Percentiles rank a stretch among this genome's conserved stretches.
Conservation (phyloP, 2,797 vertebrate genomes). For the Thaleichthys pacificus region DNA sequence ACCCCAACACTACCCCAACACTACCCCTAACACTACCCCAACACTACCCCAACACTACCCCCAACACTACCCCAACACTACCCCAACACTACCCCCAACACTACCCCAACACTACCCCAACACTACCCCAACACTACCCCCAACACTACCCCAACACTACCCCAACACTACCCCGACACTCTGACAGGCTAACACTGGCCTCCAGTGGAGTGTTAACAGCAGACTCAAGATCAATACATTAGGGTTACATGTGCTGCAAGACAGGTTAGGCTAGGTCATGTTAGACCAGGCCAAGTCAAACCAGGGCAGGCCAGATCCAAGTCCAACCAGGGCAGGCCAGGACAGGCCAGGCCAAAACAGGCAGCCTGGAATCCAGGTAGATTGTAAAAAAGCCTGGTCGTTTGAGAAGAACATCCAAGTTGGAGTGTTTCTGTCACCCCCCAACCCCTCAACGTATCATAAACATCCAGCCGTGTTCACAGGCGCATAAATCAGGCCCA, state of each 20-base stretch:
- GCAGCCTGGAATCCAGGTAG: slow-evolving; percentile 6
- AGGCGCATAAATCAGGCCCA: slow-evolving; percentile 75
- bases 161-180: not conserved
- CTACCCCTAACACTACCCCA: too few relatives aligned
- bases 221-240: slow-evolving; percentile 68
- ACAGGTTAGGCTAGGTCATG: too few relatives aligned
- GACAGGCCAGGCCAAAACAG: too few relatives aligned
- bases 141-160: too few relatives aligned
- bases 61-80: too few relatives aligned
- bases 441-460: slow-evolving; percentile 72
- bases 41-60: too few relatives aligned
- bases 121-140: too few relatives aligned
- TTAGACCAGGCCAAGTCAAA: not conserved
- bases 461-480: slow-evolving; percentile 71
- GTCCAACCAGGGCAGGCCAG: not conserved
- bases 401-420: slow-evolving; percentile 22
- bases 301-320: too few relatives aligned
- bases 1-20: too few relatives aligned
- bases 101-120: too few relatives aligned
- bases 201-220: slow-evolving; percentile 58
- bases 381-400: not conserved
- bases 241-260: slow-evolving; percentile 50
- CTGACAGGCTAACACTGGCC: slow-evolving; percentile 23
- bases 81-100: too few relatives aligned
- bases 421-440: slow-evolving; percentile 65